phyloP scores from a whole-genome alignment of 1,140 invertebrate genomes.

The Triops longicaudatus region DNA sequence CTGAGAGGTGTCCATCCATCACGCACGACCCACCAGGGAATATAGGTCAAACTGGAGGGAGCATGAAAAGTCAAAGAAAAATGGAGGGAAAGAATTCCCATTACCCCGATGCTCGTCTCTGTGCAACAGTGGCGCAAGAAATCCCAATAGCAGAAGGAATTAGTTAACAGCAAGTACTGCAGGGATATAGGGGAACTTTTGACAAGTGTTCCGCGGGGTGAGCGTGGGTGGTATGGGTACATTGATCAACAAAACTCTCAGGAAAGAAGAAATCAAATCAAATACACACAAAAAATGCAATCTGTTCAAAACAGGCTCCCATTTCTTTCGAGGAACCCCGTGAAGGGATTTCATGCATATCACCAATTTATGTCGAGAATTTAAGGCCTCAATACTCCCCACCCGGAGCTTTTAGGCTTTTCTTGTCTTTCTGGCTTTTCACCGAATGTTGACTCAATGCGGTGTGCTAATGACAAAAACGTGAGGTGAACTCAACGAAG shows the following conservation, averaged over 20 bases:
- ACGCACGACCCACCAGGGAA: background rate
- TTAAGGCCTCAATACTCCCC: background rate
- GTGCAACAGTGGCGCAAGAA: background rate
- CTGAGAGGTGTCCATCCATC: conserved; percentile 1
- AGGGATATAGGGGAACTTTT: background rate
- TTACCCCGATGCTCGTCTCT: background rate
- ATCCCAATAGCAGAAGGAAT: background rate
- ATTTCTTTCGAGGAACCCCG: background rate
- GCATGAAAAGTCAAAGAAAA: background rate
- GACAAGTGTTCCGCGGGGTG: background rate
- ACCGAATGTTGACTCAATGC: conserved; percentile 12
- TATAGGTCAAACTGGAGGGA: background rate
- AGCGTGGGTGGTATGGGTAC: background rate
- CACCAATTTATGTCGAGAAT: background rate
- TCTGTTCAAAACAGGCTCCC: background rate
- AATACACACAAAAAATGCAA: background rate
- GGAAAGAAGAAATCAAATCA: background rate
- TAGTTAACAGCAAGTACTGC: background rate
- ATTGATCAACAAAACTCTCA: background rate
- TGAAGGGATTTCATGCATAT: conserved; percentile 1
- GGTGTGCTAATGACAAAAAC: conserved; percentile 1
- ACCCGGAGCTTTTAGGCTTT: conserved; percentile 9
- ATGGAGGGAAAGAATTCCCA: background rate
- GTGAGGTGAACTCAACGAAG: conserved; percentile 6
- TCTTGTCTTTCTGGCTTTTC: background rate